A percentile compares a stretch with the other conserved stretches of the same genome.
Conservation (phyloP, 2,797 vertebrate genomes). For the Poliocrania exsul region DNA sequence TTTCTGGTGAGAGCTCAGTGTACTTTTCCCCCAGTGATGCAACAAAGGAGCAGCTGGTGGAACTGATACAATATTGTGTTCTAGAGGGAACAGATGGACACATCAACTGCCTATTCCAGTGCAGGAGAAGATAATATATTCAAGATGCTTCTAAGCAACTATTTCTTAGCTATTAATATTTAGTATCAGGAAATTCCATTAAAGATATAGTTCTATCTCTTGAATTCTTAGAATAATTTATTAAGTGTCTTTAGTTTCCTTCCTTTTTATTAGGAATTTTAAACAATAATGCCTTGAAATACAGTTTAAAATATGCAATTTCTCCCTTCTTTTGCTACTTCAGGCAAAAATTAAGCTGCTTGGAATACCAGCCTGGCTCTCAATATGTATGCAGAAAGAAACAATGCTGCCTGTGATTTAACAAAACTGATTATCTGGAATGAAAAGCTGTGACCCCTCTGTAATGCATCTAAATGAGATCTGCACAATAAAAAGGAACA, state of each 20-base stretch:
- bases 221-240: not conserved
- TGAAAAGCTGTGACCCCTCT: conserved; percentile 19
- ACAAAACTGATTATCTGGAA: conserved; percentile 36
- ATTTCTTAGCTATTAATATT: not conserved
- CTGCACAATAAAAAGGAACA: not conserved
- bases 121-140: not conserved
- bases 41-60: not conserved
- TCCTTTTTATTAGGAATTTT: not conserved
- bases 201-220: not conserved
- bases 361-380: not conserved
- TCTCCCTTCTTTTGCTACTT: not conserved
- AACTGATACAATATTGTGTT: not conserved
- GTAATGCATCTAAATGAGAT: conserved; percentile 25
- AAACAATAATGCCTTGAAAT: not conserved
- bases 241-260: not conserved
- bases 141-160: not conserved
- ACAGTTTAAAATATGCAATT: not conserved
- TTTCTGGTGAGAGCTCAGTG: not conserved
- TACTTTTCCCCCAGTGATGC: not conserved
- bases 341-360: not conserved
- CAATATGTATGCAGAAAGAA: not conserved
- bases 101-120: not conserved
- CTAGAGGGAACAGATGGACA: not conserved
- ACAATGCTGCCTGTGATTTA: not conserved
- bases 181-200: not conserved